Evolutionary conservation across 2,888 invertebrate species (phyloP).

Genomic region (Diaphora mendica): DNA sequence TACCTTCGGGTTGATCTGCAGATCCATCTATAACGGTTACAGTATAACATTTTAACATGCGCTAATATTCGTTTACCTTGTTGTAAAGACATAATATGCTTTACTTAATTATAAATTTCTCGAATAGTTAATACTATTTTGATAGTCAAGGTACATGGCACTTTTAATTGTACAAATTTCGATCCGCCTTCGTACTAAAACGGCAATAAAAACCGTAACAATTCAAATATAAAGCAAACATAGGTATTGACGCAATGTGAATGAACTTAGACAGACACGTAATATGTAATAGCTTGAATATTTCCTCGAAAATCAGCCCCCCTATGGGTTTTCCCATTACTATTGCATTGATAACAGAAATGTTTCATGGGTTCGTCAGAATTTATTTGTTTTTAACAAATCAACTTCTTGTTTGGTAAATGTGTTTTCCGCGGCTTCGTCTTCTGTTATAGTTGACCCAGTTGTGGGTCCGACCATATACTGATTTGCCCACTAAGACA

Average conservation of each 20-base stretch:
- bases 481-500: too few relatives aligned
- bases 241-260: conserved; percentile 8
- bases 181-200: neutral
- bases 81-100: too few relatives aligned
- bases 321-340: conserved; percentile 7
- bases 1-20: too few relatives aligned
- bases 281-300: neutral
- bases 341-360: conserved; percentile 3
- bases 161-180: neutral
- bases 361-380: neutral
- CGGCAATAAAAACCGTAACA: neutral
- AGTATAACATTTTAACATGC: too few relatives aligned
- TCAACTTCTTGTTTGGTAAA: neutral
- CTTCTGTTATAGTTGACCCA: too few relatives aligned
- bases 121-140: neutral
- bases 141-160: neutral
- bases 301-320: conserved; percentile 1
- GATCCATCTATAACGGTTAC: too few relatives aligned
- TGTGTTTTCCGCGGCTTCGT: neutral
- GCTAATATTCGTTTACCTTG: too few relatives aligned
- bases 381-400: neutral
- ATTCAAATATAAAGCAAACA: neutral
- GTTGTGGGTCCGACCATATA: too few relatives aligned
- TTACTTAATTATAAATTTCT: neutral
- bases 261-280: neutral